Percentiles rank a stretch among this genome's conserved stretches.
Conservation (phyloP, 2,797 vertebrate species). For the Acipenser oxyrinchus region DNA sequence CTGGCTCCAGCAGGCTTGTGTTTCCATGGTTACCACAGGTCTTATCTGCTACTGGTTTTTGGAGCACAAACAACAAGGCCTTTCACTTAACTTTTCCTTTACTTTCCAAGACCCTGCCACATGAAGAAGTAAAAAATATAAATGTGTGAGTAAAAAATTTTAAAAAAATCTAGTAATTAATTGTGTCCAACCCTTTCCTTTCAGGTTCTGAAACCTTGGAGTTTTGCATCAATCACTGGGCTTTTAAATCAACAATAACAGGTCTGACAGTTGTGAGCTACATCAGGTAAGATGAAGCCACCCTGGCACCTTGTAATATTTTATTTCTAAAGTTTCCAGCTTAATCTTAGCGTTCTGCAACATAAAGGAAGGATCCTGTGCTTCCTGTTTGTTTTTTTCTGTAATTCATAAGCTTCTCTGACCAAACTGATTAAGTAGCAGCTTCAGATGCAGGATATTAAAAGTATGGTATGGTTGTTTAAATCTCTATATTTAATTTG, state of each 20-base stretch:
- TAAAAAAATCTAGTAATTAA: neutral
- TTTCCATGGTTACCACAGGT: conserved; percentile 79
- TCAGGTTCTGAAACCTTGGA: conserved; percentile 56
- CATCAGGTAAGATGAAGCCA: conserved; percentile 64
- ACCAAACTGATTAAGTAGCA: conserved; percentile 45
- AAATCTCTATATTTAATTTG: neutral
- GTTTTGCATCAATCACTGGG: conserved; percentile 40
- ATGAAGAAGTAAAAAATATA: conserved; percentile 37
- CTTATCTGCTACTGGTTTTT: conserved; percentile 85
- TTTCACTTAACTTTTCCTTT: conserved; percentile 70
- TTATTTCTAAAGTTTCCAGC: conserved; percentile 59
- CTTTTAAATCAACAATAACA: neutral
- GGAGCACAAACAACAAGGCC: conserved; percentile 74
- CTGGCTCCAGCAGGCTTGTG: conserved; percentile 78
- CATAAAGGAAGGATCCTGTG: conserved; percentile 55
- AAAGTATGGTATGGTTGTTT: neutral
- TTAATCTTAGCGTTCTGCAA: conserved; percentile 42
- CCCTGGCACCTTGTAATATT: conserved; percentile 34
- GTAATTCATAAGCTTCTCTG: conserved; percentile 36
- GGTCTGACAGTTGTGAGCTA: conserved; percentile 18
- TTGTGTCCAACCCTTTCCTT: conserved; percentile 25
- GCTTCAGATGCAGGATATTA: conserved; percentile 31
- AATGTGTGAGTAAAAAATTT: too few species aligned
- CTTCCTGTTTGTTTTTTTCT: conserved; percentile 55
- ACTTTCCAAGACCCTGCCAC: conserved; percentile 59